Evolutionary conservation across 2,113 vertebrate genomes (phyloP), one percentile per base, ranked within the genome.

Genomic region (Vulpes vulpes): DNA sequence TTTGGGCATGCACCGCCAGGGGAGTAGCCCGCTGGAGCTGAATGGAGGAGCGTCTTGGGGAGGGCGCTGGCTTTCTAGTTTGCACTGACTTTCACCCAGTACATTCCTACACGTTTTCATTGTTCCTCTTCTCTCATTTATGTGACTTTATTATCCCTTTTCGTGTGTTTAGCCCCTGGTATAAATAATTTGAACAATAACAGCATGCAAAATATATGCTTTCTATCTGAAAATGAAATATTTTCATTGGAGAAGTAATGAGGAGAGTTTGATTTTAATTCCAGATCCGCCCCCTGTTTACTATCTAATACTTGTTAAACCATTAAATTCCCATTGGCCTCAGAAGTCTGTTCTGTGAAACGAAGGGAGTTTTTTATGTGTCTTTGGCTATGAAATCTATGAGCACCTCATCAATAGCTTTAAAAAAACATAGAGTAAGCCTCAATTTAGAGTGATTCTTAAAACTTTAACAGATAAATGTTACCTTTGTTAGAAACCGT

Each of bases 321-420:
- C 5, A 23, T 11, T 87, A 3, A 88, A 27, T 2, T 49, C 78
- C 35, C 22, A 32, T 6, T 67, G 12, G 7, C 38, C 17, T 91
- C 15, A 38, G 23, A 81, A 87, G 5, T 27, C 11, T 88, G 49
- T 55, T 71, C 30, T 84, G 60, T 51, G n/a, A 91, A 78, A 81
- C 23, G 6, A 82, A 3, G 22, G 10, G 23, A n/a, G 30, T 57
- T 87, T 87, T 91, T n/a, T 10, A 30, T 53, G 19, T n/a, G 0
- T 91, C 32, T 71, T 96, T 80, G 14, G 7, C 81, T 92, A 67
- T 55, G 64, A 81, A 87, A 94, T 89, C 19, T 69, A 23, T 62
- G 8, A 84, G 16, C 4, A 2, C 8, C n/a, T 53, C 49, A 69
- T 64, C 19, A 85, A 12, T 81, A 19, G 25, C 8, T 62, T 57